These are phyloP conservation scores for Sardina pilchardus DNA, from an alignment of 2,113 vertebrate species.

Conservation along the genomic window DNA sequence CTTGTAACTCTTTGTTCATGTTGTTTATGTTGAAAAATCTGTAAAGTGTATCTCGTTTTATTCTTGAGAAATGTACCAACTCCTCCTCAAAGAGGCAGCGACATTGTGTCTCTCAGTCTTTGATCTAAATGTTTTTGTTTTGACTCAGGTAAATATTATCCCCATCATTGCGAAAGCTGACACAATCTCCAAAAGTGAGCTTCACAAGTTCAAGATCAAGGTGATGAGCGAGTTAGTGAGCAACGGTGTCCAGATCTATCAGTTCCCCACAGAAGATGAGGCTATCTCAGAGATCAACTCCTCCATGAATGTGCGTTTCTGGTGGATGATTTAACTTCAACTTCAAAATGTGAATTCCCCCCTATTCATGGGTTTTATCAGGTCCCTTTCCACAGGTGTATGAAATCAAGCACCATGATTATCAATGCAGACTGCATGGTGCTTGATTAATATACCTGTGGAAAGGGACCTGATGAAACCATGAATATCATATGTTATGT, in stretches of 20 bases:
- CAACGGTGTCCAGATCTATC: conserved; percentile 96
- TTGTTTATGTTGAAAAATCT: neutral
- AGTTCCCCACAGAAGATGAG: conserved; percentile 94
- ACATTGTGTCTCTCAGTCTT: neutral
- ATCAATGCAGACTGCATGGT: too few relatives aligned
- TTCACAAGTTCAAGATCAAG: conserved; percentile 97
- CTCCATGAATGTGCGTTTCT: conserved; percentile 90
- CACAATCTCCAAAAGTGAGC: conserved; percentile 90
- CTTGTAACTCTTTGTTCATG: too few relatives aligned
- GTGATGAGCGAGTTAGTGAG: conserved; percentile 97
- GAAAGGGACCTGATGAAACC: too few relatives aligned
- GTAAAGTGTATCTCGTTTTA: too few relatives aligned
- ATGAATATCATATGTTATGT: neutral
- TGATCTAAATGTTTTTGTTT: neutral
- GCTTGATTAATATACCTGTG: too few relatives aligned
- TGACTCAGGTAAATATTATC: conserved; percentile 89
- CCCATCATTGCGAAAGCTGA: conserved; percentile 96
- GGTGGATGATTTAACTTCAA: neutral
- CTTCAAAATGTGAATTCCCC: neutral
- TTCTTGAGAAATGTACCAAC: too few relatives aligned
- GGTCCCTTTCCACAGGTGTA: too few relatives aligned
- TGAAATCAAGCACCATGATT: too few relatives aligned
- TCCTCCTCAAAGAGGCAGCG: too few relatives aligned
- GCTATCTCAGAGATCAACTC: conserved; percentile 92
- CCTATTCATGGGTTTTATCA: too few relatives aligned